phyloP scores from a whole-genome alignment of 2,888 invertebrate species.

The Eristalis intricaria region DNA sequence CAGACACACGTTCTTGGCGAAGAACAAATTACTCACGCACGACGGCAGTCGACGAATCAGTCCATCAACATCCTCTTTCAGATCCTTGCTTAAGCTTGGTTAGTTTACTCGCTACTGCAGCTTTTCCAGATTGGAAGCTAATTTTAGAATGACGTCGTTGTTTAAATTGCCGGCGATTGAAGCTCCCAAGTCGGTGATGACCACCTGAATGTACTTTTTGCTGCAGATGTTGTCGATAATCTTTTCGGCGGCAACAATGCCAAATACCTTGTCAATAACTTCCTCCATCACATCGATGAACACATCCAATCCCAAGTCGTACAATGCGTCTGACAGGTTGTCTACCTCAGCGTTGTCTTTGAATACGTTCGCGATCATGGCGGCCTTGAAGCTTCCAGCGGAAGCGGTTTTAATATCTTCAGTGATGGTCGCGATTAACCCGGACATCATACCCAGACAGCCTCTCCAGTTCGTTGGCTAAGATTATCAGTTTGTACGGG shows the following conservation, averaged over 20 bases:
- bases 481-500: too few species aligned
- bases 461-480: too few species aligned
- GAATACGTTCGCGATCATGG: constrained; percentile 28
- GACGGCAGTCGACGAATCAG: constrained; percentile 30
- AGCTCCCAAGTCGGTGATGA: constrained; percentile 31
- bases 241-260: constrained; percentile 8
- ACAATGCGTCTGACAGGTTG: constrained; percentile 1
- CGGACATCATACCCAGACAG: too few species aligned
- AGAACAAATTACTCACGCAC: constrained; percentile 40
- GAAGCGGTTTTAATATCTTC: neutral
- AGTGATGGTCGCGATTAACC: too few species aligned
- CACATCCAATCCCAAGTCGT: constrained; percentile 22
- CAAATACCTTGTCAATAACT: constrained; percentile 30
- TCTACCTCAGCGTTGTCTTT: constrained; percentile 29
- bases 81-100: neutral
- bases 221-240: constrained; percentile 40
- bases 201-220: constrained; percentile 23
- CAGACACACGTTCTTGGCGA: constrained; percentile 23
- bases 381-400: neutral
- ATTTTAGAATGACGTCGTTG: constrained; percentile 13
- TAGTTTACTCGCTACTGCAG: constrained; percentile 20
- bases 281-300: constrained; percentile 40
- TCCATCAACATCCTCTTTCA: constrained; percentile 12
- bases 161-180: constrained; percentile 31
- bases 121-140: constrained; percentile 22